A percentile compares a stretch with the other conserved stretches of the same genome.
These are phyloP conservation scores for Tauraco hartlaubi DNA, from an alignment of 2,797 vertebrate genomes.

Conservation along the genomic window DNA sequence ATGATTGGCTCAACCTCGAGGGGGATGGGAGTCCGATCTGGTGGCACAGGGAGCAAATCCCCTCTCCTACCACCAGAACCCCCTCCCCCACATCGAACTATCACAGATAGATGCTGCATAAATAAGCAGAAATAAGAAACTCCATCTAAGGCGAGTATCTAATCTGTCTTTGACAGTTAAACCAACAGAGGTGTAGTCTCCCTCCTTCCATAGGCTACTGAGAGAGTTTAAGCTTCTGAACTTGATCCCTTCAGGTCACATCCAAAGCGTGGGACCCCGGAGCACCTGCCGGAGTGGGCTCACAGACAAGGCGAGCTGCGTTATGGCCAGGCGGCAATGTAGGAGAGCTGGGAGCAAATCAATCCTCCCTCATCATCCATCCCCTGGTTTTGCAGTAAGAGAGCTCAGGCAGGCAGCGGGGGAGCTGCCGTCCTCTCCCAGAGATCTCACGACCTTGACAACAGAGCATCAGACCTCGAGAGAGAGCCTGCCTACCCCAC, in stretches of 20 bases:
- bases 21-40: too few species aligned
- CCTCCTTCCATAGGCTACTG: neutral
- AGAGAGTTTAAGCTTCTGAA: neutral
- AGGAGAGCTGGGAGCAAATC: neutral
- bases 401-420: neutral
- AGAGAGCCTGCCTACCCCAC: neutral
- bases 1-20: too few species aligned
- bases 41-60: too few species aligned
- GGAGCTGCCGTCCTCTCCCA: neutral
- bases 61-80: too few species aligned
- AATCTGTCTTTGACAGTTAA: neutral
- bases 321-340: neutral
- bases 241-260: neutral
- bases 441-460: neutral
- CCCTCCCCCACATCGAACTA: too few species aligned
- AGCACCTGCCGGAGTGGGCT: neutral
- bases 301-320: fast-evolving
- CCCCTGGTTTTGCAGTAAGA: neutral
- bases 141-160: neutral
- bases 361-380: neutral
- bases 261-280: neutral
- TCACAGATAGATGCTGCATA: neutral
- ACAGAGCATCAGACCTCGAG: fast-evolving
- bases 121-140: too few species aligned
- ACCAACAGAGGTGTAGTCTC: neutral